phyloP scores from a whole-genome alignment of 2,113 vertebrate genomes.

The Clarias magur region DNA sequence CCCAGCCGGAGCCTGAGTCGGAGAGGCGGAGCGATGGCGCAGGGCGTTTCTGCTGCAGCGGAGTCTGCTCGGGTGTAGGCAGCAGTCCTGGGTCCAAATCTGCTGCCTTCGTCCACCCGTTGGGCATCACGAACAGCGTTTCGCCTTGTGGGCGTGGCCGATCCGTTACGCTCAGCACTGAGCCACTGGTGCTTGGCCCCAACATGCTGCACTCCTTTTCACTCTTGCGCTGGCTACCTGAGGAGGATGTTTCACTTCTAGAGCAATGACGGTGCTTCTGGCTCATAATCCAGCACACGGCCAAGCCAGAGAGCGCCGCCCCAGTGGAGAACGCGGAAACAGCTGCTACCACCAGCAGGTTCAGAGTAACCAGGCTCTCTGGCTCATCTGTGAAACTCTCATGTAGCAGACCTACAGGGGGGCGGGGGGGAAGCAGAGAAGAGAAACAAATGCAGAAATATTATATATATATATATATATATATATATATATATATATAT shows the following conservation, averaged over 20 bases:
- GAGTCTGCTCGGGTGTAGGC: slow-evolving; percentile 95
- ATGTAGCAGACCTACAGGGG: slow-evolving; percentile 84
- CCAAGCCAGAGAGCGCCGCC: slow-evolving; percentile 90
- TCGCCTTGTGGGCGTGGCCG: slow-evolving; percentile 73
- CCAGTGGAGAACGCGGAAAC: slow-evolving; percentile 94
- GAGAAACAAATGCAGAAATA: background rate
- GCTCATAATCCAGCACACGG: slow-evolving; percentile 94
- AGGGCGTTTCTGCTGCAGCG: slow-evolving; percentile 87
- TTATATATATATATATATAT: background rate
- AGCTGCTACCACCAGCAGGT: slow-evolving; percentile 91
- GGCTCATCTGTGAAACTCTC: slow-evolving; percentile 92
- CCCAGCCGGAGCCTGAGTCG: slow-evolving; percentile 84
- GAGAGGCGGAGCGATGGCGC: slow-evolving; percentile 73
- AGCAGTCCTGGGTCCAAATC: slow-evolving; percentile 89
- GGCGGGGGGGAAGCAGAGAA: background rate
- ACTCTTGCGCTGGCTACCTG: slow-evolving; percentile 79
- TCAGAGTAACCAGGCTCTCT: slow-evolving; percentile 90
- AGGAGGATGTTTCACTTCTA: slow-evolving; percentile 61
- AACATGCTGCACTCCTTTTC: slow-evolving; percentile 85
- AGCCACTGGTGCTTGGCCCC: slow-evolving; percentile 81
- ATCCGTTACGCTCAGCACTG: slow-evolving; percentile 85
- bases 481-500: too few relatives aligned
- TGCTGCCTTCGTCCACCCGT: slow-evolving; percentile 86
- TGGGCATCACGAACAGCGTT: slow-evolving; percentile 88
- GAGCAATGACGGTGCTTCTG: slow-evolving; percentile 83